Conservation (phyloP, 2,113 vertebrate genomes). For the Copsychus sechellarum region DNA sequence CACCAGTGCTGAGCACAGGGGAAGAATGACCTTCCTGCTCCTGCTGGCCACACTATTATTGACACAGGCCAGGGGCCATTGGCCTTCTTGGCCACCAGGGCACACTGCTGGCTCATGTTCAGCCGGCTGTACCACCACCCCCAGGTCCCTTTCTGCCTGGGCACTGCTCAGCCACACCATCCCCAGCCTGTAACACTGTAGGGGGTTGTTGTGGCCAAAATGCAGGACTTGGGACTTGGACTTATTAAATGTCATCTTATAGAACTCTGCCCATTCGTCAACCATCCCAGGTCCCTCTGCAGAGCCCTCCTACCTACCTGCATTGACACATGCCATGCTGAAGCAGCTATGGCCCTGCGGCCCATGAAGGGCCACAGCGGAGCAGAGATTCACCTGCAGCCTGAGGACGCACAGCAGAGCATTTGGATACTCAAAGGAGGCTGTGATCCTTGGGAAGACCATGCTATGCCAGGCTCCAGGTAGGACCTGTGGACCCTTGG, state of each 20-base stretch:
- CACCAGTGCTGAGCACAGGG: no score
- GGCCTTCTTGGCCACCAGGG: neutral
- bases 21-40: neutral
- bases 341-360: neutral
- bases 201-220: neutral
- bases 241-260: neutral
- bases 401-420: neutral
- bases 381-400: neutral
- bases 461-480: neutral
- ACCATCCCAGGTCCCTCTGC: neutral
- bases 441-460: neutral
- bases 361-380: no score
- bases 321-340: fast-evolving
- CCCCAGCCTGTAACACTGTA: fast-evolving
- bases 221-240: neutral
- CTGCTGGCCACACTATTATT: neutral
- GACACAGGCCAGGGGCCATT: fast-evolving
- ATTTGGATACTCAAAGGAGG: neutral
- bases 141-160: neutral
- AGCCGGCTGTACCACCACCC: fast-evolving
- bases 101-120: neutral
- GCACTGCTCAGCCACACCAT: fast-evolving
- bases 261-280: neutral
- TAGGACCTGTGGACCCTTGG: no score
- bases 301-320: neutral